phyloP scores from a whole-genome alignment of 2,888 invertebrate species.

The Rotaria sp. region DNA sequence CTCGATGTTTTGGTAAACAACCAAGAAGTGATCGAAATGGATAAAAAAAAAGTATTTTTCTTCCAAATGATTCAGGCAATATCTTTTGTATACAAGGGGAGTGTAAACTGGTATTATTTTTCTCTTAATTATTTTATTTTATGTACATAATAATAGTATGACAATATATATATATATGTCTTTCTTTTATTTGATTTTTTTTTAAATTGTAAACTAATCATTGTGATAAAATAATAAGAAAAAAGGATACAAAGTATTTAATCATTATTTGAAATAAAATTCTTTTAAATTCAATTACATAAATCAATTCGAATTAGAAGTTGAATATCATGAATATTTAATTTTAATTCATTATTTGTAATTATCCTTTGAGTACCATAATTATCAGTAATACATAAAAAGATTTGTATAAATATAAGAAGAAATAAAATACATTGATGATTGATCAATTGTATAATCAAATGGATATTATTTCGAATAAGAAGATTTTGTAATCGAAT shows the following conservation, averaged over 20 bases:
- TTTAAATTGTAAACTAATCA: too few species aligned
- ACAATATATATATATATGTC: not conserved
- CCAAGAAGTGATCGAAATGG: not conserved
- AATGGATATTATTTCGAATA: not conserved
- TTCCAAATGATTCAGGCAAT: too few species aligned
- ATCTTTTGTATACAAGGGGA: too few species aligned
- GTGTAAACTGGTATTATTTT: too few species aligned
- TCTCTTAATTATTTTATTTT: too few species aligned
- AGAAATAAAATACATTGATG: not conserved
- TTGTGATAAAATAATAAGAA: too few species aligned
- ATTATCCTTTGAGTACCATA: not conserved
- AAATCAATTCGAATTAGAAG: not conserved
- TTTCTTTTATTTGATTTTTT: not conserved
- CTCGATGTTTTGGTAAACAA: not conserved
- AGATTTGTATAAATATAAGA: not conserved
- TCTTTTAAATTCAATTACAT: not conserved
- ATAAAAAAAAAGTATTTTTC: too few species aligned
- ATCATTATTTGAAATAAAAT: not conserved
- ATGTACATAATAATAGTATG: too few species aligned
- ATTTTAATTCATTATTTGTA: not conserved
- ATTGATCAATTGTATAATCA: not conserved
- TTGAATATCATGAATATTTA: not conserved
- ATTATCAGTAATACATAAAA: not conserved
- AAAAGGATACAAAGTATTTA: too few species aligned
- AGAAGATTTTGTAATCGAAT: not conserved